Conservation (phyloP, 2,888 invertebrate genomes). For the Teinopalpus imperialis region DNA sequence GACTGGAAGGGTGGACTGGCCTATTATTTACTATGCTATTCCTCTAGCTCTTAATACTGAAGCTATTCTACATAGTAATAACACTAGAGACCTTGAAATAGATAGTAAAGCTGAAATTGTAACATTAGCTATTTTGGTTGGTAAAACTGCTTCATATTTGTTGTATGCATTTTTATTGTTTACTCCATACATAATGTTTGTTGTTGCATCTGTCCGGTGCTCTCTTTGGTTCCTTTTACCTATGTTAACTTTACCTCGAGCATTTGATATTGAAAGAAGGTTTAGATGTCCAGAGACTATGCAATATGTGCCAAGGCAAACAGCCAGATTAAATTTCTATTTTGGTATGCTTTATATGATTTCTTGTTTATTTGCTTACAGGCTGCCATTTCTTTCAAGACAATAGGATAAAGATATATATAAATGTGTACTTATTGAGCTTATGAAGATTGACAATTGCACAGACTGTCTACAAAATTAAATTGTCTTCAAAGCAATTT, state of each 20-base stretch:
- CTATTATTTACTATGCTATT: slow-evolving; percentile 95
- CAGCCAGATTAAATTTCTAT: slow-evolving; percentile 94
- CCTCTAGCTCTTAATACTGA: slow-evolving; percentile 97
- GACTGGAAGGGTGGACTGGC: slow-evolving; percentile 94
- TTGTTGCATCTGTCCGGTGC: slow-evolving; percentile 91
- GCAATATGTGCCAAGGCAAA: slow-evolving; percentile 91
- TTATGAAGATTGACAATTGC: slow-evolving; percentile 25
- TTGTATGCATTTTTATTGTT: slow-evolving; percentile 95
- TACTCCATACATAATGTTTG: slow-evolving; percentile 94
- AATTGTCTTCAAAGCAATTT: slow-evolving; percentile 13
- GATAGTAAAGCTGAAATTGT: slow-evolving; percentile 96
- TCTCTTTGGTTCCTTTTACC: slow-evolving; percentile 95
- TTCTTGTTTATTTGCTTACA: slow-evolving; percentile 87
- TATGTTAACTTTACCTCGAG: slow-evolving; percentile 91
- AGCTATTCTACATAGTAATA: slow-evolving; percentile 97
- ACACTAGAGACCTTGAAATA: slow-evolving; percentile 94
- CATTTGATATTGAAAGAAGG: slow-evolving; percentile 94
- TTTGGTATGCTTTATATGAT: slow-evolving; percentile 95
- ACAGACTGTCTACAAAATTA: slow-evolving; percentile 27
- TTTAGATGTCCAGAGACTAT: slow-evolving; percentile 91
- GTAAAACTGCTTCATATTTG: slow-evolving; percentile 94
- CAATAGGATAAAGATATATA: slow-evolving; percentile 35
- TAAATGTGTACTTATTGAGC: slow-evolving; percentile 38
- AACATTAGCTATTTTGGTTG: slow-evolving; percentile 96
- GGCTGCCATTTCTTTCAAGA: slow-evolving; percentile 81